phyloP scores from a whole-genome alignment of 1,140 invertebrate species.

The Meloidogyne hapla region DNA sequence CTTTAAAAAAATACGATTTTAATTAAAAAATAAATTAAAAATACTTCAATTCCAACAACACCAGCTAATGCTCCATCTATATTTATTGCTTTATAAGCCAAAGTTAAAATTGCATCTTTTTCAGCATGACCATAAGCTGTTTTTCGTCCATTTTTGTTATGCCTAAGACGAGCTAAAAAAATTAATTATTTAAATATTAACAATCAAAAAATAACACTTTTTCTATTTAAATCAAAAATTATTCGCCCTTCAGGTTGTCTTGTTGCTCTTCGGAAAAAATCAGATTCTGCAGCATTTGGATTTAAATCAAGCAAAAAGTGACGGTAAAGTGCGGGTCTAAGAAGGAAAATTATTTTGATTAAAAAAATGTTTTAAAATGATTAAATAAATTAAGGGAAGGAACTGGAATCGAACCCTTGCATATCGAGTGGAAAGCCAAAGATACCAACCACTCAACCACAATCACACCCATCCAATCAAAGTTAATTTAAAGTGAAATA shows the following conservation, averaged over 20 bases:
- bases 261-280: conserved; percentile 58
- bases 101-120: conserved; percentile 52
- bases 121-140: conserved; percentile 57
- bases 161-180: conserved; percentile 60
- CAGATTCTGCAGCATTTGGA: conserved; percentile 52
- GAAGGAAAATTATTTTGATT: conserved; percentile 24
- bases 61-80: conserved; percentile 56
- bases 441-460: conserved; percentile 21
- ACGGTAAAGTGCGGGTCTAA: conserved; percentile 47
- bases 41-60: conserved; percentile 58
- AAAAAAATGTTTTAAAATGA: not conserved
- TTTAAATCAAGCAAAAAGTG: conserved; percentile 59
- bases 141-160: conserved; percentile 37
- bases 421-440: conserved; percentile 12
- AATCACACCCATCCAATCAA: too few relatives aligned
- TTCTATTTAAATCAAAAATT: conserved; percentile 57
- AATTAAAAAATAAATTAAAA: not conserved
- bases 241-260: conserved; percentile 55
- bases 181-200: too few relatives aligned
- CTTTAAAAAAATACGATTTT: not conserved
- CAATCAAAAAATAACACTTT: conserved; percentile 39
- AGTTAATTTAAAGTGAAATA: too few relatives aligned
- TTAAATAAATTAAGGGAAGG: not conserved
- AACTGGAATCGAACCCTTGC: not conserved
- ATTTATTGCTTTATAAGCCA: conserved; percentile 60